phyloP scores from a whole-genome alignment of 2,888 invertebrate genomes.

The Perizoma affinitatum region DNA sequence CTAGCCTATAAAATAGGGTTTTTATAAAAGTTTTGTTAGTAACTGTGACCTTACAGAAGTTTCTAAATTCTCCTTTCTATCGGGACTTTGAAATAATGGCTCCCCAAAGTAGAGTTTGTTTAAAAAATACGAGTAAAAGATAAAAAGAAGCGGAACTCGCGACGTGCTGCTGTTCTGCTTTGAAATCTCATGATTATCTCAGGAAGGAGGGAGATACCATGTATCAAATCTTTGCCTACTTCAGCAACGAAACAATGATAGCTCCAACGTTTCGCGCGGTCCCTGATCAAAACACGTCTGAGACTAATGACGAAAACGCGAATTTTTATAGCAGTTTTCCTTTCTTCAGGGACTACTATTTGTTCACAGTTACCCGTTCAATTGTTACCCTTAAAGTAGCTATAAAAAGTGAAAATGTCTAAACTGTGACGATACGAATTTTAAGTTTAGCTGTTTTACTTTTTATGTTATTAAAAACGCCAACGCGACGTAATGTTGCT shows the following conservation, averaged over 20 bases:
- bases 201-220: slow-evolving; percentile 34
- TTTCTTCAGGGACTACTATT: slow-evolving; percentile 70
- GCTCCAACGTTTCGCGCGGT: slow-evolving; percentile 52
- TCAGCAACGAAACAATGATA: slow-evolving; percentile 47
- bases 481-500: slow-evolving; percentile 31
- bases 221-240: slow-evolving; percentile 42
- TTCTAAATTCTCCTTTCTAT: slow-evolving; percentile 29
- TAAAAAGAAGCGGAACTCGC: slow-evolving; percentile 57
- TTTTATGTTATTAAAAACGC: slow-evolving; percentile 43
- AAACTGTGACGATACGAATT: slow-evolving; percentile 53
- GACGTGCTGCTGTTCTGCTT: slow-evolving; percentile 45
- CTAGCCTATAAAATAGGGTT: too few relatives aligned
- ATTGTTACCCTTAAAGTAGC: slow-evolving; percentile 63
- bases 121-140: slow-evolving; percentile 62
- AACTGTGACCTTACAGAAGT: background rate
- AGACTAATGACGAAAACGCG: slow-evolving; percentile 76
- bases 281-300: slow-evolving; percentile 79
- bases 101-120: slow-evolving; percentile 53
- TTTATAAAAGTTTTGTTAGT: too few relatives aligned
- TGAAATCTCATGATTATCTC: slow-evolving; percentile 52
- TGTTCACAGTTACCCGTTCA: slow-evolving; percentile 69
- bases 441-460: slow-evolving; percentile 50
- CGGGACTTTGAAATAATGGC: slow-evolving; percentile 57
- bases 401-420: slow-evolving; percentile 67
- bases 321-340: slow-evolving; percentile 76